Base-by-base conservation (phyloP, 1,140 invertebrate genomes). In the Bombus superbus region DNA sequence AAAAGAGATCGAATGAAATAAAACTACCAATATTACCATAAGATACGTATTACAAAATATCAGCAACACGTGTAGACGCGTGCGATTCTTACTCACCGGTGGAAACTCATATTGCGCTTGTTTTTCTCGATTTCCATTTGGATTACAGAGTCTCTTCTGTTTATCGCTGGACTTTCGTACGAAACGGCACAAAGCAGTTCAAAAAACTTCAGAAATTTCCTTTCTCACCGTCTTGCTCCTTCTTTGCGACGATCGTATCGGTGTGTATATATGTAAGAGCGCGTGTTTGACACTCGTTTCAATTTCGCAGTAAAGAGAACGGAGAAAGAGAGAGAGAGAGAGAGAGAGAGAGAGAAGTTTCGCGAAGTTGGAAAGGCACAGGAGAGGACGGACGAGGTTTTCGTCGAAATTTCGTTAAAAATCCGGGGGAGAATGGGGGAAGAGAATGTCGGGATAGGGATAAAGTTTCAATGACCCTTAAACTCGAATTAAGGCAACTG, bases 401-500 rank as follows among this genome's bases (percentile, higher is more conserved):
- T 69, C 62, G 74, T 86, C 66, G 32, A 78, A 82, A 72, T 80
- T 85, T 75, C 35, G 74, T 83, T 53, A 64, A 59, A 73, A 82
- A 77, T 66, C 28, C 53, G 59, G 8, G n/a, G 5, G n/a, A n/a
- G 76, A 18, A 25, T 25, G 3, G 8, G 35, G 9, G 9, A 13
- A 8, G 35, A 38, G 11, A 66, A 32, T n/a, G 32, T 25, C 5
- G 18, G 3, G 38, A 38, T 40, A 15, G 22, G 40, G 28, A 28
- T 42, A 10, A 79, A 68, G 40, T 82, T 66, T 76, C 53, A 68
- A 88, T 74, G 83, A 79, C 47, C 79, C 44, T 79, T 77, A 75
- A 86, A 82, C 77, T 82, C 79, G 88, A 75, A 81, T 85, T 89
- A 89, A 89, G 88, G 88, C 88, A 89, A 86, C 68, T 53, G 75